Base-by-base conservation (phyloP, 2,113 vertebrate species). In the Carettochelys insculpta region DNA sequence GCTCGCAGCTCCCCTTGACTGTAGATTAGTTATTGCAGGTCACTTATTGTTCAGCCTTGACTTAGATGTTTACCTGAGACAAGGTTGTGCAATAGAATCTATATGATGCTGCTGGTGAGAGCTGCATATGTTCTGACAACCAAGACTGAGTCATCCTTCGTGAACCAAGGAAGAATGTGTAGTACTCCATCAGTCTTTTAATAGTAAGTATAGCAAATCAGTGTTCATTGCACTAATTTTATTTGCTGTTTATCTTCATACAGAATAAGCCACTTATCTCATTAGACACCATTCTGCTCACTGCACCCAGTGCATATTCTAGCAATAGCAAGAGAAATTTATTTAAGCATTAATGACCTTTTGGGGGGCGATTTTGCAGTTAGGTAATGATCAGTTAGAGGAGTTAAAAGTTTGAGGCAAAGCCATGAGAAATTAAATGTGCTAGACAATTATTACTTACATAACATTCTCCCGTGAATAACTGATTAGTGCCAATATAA, bases 381-480 rank as follows among this genome's bases (percentile, higher is more conserved):
- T 83, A 91, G 82, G 61, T 92, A 95, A 90, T 90, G 12, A 96
- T 90, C 82, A 90, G n/a, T 52, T 91, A 83, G 78, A 90, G 75
- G 77, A 92, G 85, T 86, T 92, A 88, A 92, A 95, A 95, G 81
- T 73, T 81, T 88, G 83, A 88, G 50, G 71, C 83, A 91, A 96
- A 95, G 79, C 77, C 84, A 68, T 47, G 11, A 51, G 85, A 96
- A 94, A 82, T 93, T 94, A 94, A 61, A 96, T 95, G 73, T 73
- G 77, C 68, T 89, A 50, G 75, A 41, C 53, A 90, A 85, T 81
- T 47, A n/a, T 92, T 92, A 77, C 48, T 83, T 92, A 84, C 92
- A 93, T 89, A 83, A 81, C 22, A 81, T 76, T 73, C 27, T 75
- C 68, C 0, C 0, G 80, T 71, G 53, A 85, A 88, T 92, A 47